A percentile compares a stretch with the other conserved stretches of the same genome.
Evolutionary conservation across 2,113 vertebrate genomes (phyloP).

Genomic region (Emberiza fucata): DNA sequence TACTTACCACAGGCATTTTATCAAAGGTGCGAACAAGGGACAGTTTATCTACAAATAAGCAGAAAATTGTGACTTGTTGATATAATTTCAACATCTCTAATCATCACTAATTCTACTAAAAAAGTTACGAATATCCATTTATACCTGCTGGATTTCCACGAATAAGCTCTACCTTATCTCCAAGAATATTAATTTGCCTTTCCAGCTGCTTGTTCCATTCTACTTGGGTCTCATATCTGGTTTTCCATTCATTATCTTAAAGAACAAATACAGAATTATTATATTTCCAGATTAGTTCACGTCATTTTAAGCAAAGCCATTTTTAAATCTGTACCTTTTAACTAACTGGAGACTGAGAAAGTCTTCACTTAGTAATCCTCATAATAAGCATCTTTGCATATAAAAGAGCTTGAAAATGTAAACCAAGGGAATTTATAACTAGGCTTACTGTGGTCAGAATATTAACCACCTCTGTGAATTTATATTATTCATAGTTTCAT

Average conservation of each 20-base stretch:
- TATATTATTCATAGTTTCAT: not conserved
- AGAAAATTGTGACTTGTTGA: not conserved
- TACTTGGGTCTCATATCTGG: conserved; percentile 81
- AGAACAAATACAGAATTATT: not conserved
- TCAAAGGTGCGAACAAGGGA: conserved; percentile 82
- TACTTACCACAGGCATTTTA: conserved; percentile 83
- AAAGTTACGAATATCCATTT: not conserved
- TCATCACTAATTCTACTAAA: not conserved
- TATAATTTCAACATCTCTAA: not conserved
- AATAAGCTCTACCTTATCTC: conserved; percentile 76
- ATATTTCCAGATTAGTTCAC: not conserved
- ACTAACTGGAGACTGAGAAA: not conserved
- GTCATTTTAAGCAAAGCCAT: not conserved
- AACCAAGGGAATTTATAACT: not conserved
- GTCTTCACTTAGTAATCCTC: not conserved
- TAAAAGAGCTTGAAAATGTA: not conserved
- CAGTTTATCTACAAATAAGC: conserved; percentile 80
- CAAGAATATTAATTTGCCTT: conserved; percentile 79
- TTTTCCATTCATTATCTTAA: conserved; percentile 86
- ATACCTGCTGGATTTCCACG: conserved; percentile 81
- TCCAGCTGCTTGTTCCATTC: conserved; percentile 85
- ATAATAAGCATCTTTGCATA: not conserved
- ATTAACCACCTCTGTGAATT: not conserved
- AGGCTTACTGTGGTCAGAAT: not conserved
- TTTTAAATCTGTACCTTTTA: not conserved